Percentiles rank a stretch among this genome's conserved stretches.
Conservation (phyloP, 2,797 vertebrate genomes). For the Tokudaia muenninki region DNA sequence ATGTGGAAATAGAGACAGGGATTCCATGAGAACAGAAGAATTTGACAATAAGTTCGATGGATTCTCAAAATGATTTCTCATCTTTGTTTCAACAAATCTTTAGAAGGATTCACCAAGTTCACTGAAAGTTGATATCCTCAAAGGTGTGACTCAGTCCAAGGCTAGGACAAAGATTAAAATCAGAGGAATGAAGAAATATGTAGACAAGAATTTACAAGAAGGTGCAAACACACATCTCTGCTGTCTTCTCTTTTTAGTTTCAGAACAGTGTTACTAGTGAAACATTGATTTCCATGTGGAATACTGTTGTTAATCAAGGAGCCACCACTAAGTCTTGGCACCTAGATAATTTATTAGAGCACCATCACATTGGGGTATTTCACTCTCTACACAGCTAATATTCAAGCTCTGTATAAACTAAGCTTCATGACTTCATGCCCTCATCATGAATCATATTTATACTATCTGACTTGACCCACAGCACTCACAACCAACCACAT, state of each 20-base stretch:
- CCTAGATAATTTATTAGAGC: neutral
- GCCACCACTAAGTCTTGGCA: neutral
- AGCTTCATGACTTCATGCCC: neutral
- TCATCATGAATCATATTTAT: neutral
- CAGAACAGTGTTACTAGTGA: neutral
- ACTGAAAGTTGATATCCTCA: neutral
- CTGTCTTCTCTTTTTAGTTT: neutral
- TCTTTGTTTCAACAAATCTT: neutral
- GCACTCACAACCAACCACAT: neutral
- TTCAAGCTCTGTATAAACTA: neutral
- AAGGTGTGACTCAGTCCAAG: neutral
- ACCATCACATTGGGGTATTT: rapidly evolving
- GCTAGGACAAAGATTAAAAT: neutral
- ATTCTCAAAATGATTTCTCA: neutral
- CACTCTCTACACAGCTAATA: neutral
- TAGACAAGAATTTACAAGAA: neutral
- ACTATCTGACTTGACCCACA: neutral
- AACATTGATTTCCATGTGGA: neutral
- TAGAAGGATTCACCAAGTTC: neutral
- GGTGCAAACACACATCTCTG: neutral
- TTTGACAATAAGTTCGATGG: neutral
- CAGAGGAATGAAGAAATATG: neutral
- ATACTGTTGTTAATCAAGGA: neutral
- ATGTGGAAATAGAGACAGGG: neutral
- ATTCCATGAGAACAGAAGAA: neutral